phyloP scores from a whole-genome alignment of 2,797 vertebrate genomes.

The Cyclura pinguis region DNA sequence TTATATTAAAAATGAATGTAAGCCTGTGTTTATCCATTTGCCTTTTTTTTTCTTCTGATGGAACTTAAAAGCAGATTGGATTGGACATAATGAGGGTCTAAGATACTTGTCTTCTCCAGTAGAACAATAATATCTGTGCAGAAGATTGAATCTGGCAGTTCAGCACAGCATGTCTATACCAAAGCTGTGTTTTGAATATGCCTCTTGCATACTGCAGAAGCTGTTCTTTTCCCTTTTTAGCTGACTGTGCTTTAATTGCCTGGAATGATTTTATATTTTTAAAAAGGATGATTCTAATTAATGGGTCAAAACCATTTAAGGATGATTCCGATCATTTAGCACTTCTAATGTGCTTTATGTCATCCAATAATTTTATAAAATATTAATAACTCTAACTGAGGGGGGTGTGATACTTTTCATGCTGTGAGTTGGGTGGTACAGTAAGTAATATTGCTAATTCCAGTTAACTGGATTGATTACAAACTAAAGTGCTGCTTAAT shows the following conservation, averaged over 20 bases:
- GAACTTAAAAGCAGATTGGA: not conserved
- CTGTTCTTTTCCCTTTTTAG: not conserved
- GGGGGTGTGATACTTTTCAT: not conserved
- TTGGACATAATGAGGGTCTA: not conserved
- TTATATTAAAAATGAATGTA: not conserved
- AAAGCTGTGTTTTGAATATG: not conserved
- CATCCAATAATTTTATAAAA: not conserved
- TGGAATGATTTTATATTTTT: constrained; percentile 24
- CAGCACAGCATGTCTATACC: not conserved
- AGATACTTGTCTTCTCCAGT: not conserved
- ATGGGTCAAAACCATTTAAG: not conserved
- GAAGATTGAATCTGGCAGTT: not conserved
- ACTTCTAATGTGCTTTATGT: not conserved
- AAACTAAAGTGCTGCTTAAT: not conserved
- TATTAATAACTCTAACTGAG: not conserved
- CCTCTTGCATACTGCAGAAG: not conserved
- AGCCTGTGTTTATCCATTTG: not conserved
- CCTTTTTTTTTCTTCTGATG: not conserved
- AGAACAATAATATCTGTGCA: not conserved
- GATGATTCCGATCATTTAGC: not conserved
- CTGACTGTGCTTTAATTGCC: constrained; percentile 39
- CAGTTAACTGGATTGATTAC: not conserved
- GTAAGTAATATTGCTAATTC: not conserved
- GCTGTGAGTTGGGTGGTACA: accelerated
- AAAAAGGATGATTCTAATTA: constrained; percentile 22